Conservation (phyloP, 2,797 vertebrate genomes). For the Trachops cirrhosus region DNA sequence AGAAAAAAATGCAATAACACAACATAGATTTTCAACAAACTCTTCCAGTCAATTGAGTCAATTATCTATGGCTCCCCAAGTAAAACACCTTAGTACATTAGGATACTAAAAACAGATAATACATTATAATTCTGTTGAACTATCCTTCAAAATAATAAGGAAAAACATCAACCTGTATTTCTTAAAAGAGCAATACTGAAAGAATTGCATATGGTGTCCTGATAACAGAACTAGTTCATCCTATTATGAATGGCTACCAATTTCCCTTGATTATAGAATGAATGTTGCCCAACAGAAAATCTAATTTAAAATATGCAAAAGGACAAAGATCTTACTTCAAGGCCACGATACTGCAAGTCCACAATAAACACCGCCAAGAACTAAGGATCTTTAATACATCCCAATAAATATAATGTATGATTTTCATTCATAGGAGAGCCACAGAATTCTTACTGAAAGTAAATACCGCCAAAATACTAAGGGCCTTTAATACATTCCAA, state of each 20-base stretch:
- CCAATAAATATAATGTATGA: no score
- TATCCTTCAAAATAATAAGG: background rate
- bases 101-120: background rate
- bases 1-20: background rate
- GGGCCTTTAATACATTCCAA: conserved; percentile 4
- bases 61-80: background rate
- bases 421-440: no score
- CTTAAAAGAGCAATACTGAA: conserved; percentile 6
- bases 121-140: background rate
- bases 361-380: background rate
- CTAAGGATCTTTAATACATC: no score
- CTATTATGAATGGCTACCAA: background rate
- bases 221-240: background rate
- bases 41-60: background rate
- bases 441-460: no score
- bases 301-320: conserved; percentile 42
- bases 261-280: conserved; percentile 11
- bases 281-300: background rate
- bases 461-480: background rate
- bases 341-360: background rate
- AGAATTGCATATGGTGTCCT: background rate
- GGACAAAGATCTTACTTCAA: background rate
- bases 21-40: background rate
- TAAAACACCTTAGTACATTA: background rate
- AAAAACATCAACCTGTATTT: background rate